Evolutionary conservation across 2,113 vertebrate species (phyloP), one percentile per base, ranked within the genome.

Genomic region (Eleginops maclovinus): DNA sequence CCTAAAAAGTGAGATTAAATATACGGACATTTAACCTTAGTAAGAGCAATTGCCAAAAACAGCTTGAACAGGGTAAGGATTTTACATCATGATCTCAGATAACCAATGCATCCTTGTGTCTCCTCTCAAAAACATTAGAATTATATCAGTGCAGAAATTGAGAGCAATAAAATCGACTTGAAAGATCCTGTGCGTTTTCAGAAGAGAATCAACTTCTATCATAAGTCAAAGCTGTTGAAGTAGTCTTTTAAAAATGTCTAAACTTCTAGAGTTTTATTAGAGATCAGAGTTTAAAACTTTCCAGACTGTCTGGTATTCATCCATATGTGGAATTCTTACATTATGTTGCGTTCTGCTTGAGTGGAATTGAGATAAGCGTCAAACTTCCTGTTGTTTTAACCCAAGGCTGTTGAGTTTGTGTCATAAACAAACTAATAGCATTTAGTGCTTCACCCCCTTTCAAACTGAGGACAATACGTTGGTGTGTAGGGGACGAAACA

Each of bases 351-450:
- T 24, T 9, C 4, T 36, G 16, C 31, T 79, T 43, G 10, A 15
- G 47, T 15, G 54, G 21, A 26, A 44, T 4, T 5, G 2, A 77
- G 28, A 46, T n/a, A 9, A 50, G 1, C 62, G 7, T 70, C 6
- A 47, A 46, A 21, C 9, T n/a, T 22, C 24, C 11, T 58, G 36
- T 31, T 61, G 46, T 82, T 31, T 68, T 44, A 53, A 67, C 28
- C 15, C 51, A 60, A 63, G 44, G 47, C 40, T 19, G 4, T 43
- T n/a, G 4, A 9, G 15, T 11, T 41, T 24, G 40, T 65, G 47
- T 53, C 1, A 31, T 72, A 64, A 59, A 31, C 46, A 70, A 70
- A 21, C 21, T 4, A 28, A 7, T 21, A 44, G 51, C 12, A 2
- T 16, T 26, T 22, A 9, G 54, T 1, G 12, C 17, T 14, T 43